Evolutionary conservation across 2,888 invertebrate genomes (phyloP).

Genomic region (Oligia latruncula): DNA sequence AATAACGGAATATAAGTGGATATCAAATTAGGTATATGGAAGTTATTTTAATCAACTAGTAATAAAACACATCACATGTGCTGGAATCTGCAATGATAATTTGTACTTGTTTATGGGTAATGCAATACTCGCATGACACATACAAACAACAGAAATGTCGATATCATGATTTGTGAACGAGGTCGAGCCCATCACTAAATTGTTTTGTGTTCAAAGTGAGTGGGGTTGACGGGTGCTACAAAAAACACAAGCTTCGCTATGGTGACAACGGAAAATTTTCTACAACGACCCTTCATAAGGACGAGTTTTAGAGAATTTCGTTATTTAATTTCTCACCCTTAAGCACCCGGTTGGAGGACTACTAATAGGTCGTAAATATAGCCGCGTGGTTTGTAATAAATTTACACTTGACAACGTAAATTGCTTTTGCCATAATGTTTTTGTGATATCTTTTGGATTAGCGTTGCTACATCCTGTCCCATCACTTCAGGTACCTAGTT

Average conservation of each 20-base stretch:
- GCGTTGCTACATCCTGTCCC: conserved; percentile 56
- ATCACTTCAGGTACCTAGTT: conserved; percentile 56
- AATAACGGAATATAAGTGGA: conserved; percentile 12
- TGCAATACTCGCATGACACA: conserved; percentile 42
- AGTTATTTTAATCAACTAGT: conserved; percentile 27
- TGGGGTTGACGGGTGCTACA: conserved; percentile 85
- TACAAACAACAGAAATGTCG: conserved; percentile 39
- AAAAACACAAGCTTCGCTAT: conserved; percentile 82
- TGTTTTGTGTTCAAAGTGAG: conserved; percentile 80
- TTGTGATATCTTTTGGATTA: conserved; percentile 64
- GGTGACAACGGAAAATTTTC: conserved; percentile 85
- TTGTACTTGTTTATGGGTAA: conserved; percentile 47
- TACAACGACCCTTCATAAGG: conserved; percentile 77
- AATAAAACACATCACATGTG: conserved; percentile 42
- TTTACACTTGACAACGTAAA: conserved; percentile 78
- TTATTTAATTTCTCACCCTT: conserved; percentile 85
- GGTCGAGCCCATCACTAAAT: conserved; percentile 71
- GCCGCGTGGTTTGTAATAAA: conserved; percentile 76
- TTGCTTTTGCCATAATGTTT: conserved; percentile 71
- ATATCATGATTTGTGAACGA: conserved; percentile 39
- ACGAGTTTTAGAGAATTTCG: conserved; percentile 80
- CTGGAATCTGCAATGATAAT: conserved; percentile 41
- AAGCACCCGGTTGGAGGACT: conserved; percentile 69
- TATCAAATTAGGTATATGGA: conserved; percentile 5
- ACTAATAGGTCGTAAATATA: conserved; percentile 83